A percentile compares a stretch with the other conserved stretches of the same genome.
phyloP scores from a whole-genome alignment of 2,113 vertebrate species.

The Peromyscus maniculatus region DNA sequence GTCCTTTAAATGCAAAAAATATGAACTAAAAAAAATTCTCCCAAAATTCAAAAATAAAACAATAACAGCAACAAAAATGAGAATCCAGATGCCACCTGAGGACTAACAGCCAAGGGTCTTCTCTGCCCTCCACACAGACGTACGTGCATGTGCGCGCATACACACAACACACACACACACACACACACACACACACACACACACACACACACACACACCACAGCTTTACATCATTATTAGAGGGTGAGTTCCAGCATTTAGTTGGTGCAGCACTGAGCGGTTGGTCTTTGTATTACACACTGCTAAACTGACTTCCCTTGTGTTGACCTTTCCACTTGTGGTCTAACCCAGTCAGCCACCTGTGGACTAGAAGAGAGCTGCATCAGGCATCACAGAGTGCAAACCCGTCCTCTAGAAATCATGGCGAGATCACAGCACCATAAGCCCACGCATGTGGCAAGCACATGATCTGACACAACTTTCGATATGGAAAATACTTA shows the following conservation, averaged over 20 bases:
- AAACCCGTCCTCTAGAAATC: background rate
- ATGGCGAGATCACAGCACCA: background rate
- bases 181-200: background rate
- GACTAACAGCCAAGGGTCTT: no score
- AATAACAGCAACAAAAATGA: no score
- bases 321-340: constrained; percentile 2
- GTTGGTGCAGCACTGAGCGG: background rate
- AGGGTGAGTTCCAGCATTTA: background rate
- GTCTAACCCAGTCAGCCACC: background rate
- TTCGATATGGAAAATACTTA: background rate
- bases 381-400: background rate
- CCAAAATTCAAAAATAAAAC: no score
- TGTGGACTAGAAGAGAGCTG: background rate
- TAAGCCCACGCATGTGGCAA: background rate
- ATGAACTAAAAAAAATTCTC: no score
- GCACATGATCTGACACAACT: background rate
- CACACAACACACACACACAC: no score
- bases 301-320: background rate
- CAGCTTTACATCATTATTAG: background rate
- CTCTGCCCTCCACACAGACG: no score
- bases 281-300: background rate
- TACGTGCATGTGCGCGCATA: no score
- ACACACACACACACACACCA: background rate
- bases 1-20: no score
- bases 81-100: no score